A percentile compares a stretch with the other conserved stretches of the same genome.
These are phyloP conservation scores for Cerastoderma edule DNA, from an alignment of 2,888 invertebrate species.

Conservation along the genomic window DNA sequence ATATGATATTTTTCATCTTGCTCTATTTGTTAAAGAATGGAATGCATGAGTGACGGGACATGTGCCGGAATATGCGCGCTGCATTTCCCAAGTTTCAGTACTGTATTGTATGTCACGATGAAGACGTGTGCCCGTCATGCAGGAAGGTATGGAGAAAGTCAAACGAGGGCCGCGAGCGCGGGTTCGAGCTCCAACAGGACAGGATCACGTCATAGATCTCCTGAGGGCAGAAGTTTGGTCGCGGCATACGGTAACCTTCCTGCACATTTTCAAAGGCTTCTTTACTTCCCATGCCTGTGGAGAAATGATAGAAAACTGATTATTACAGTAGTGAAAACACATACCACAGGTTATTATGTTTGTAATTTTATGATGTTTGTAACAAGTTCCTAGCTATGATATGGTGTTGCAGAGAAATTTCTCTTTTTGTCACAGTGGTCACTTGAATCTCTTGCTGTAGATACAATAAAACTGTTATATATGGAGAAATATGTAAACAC, in stretches of 20 bases:
- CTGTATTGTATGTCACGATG: slow-evolving; percentile 53
- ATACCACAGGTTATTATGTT: too few relatives aligned
- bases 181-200: slow-evolving; percentile 76
- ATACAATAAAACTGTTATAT: too few relatives aligned
- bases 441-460: too few relatives aligned
- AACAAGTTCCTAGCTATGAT: too few relatives aligned
- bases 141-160: slow-evolving; percentile 80
- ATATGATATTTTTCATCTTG: background rate
- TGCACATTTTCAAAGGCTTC: slow-evolving; percentile 79
- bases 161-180: slow-evolving; percentile 77
- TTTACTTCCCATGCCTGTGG: slow-evolving; percentile 76
- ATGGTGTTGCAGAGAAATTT: too few relatives aligned
- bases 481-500: too few relatives aligned
- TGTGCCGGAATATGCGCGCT: background rate
- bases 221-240: slow-evolving; percentile 74
- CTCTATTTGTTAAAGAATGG: background rate
- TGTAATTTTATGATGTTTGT: too few relatives aligned
- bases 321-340: too few relatives aligned
- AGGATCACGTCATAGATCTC: slow-evolving; percentile 78
- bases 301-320: slow-evolving; percentile 2
- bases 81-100: background rate
- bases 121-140: slow-evolving; percentile 73
- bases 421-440: too few relatives aligned
- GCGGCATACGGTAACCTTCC: slow-evolving; percentile 76
- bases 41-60: background rate